Base-by-base conservation (phyloP, 2,797 vertebrate genomes). In the Antrozous pallidus region DNA sequence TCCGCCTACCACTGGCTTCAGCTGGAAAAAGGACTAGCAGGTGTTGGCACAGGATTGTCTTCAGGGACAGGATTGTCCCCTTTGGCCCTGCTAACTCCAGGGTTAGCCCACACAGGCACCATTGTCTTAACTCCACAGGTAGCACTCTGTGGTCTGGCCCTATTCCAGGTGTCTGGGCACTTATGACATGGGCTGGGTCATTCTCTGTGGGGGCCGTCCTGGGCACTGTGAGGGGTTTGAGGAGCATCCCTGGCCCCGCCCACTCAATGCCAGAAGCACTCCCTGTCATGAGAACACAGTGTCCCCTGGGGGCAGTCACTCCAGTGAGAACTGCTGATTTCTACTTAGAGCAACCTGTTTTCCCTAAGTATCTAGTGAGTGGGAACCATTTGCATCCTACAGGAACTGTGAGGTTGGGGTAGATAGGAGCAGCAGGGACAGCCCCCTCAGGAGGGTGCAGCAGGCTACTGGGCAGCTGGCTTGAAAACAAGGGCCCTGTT, bases 121-220 rank as follows among this genome's bases (percentile, higher is more conserved):
- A 1, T 51, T 31, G 1, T 51, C 42, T 40, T 22, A 20, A 20
- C 18, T 33, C 36, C 22, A 18, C 38, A 9, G 49, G 45, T n/a
- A 17, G 42, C 28, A n/a, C 69, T 65, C 42, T 40, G 17, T 22
- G 31, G 31, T n/a, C 77, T 42, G 36, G 75, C 36, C 75, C 45
- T 51, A 0, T 31, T 20, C 56, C n/a, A 4, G 18, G 31, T 63
- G 14, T 26, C 42, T 8, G 5, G 4, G 75, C 33, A 54, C 28
- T 17, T 13, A 2, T 0, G 14, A 38, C 20, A 3, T 2, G 22
- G 14, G 20, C 42, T 3, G 1, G 26, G 2, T 47, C 24, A 13
- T 45, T 33, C 45, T 40, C 16, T 38, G 18, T 26, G 54, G 40
- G 8, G 40, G 40, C 14, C 20, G 2, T 49, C 33, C 47, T 16